Evolutionary conservation across 2,113 vertebrate species (phyloP).

Genomic region (Noturus placidus): DNA sequence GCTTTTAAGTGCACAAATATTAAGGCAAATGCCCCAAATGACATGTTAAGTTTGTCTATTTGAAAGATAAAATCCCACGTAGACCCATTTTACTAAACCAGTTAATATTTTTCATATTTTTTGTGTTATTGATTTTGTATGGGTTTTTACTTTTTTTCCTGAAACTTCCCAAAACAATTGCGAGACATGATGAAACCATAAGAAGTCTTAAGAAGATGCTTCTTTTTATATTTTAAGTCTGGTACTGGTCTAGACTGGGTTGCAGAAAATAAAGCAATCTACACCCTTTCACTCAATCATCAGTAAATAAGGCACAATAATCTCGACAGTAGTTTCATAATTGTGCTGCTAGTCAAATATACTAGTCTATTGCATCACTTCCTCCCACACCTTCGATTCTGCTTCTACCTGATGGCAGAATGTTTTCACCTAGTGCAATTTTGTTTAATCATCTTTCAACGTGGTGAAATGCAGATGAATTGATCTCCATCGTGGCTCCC

Average conservation of each 20-base stretch:
- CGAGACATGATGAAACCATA: not conserved
- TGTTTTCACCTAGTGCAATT: not conserved
- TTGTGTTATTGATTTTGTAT: not conserved
- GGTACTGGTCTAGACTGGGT: not conserved
- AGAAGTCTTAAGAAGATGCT: not conserved
- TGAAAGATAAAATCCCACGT: not conserved
- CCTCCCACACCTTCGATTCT: not conserved
- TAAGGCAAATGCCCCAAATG: not conserved
- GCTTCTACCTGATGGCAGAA: not conserved
- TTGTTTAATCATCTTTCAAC: not conserved
- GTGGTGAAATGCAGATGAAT: not conserved
- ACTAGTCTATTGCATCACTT: not conserved
- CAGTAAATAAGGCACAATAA: not conserved
- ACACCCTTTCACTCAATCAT: not conserved
- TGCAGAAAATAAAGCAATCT: not conserved
- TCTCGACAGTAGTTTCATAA: not conserved
- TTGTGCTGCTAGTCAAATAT: not conserved
- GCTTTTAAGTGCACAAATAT: not conserved
- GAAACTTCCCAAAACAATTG: not conserved
- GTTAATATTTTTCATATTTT: not conserved
- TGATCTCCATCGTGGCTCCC: slow-evolving; percentile 7
- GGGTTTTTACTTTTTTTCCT: not conserved
- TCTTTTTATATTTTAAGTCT: not conserved
- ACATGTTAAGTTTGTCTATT: not conserved
- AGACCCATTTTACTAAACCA: not conserved